Percentiles rank a stretch among this genome's conserved stretches.
Conservation (phyloP, 1,140 invertebrate species). For the Panagrolaimus sp. region DNA sequence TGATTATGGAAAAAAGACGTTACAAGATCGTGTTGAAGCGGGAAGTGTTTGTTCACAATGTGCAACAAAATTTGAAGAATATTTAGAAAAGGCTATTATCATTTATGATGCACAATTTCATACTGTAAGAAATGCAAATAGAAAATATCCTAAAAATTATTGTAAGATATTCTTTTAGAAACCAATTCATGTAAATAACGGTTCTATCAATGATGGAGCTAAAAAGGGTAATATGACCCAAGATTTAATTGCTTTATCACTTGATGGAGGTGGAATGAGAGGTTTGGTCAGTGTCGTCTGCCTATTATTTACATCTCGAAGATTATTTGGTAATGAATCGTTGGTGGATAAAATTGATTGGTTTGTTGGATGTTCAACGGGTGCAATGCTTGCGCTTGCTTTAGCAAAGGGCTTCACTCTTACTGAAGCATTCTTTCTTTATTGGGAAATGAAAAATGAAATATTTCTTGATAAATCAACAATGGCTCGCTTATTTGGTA, state of each 20-base stretch:
- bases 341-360: conserved; percentile 43
- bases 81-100: conserved; percentile 30
- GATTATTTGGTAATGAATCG: conserved; percentile 49
- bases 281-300: conserved; percentile 48
- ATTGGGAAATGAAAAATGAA: conserved; percentile 54
- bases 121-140: conserved; percentile 17
- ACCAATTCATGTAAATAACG: conserved; percentile 21
- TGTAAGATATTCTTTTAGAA: conserved; percentile 24
- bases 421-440: conserved; percentile 51
- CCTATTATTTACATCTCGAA: conserved; percentile 45
- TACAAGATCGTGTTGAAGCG: conserved; percentile 37
- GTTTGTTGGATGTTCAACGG: conserved; percentile 46
- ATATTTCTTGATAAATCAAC: conserved; percentile 54
- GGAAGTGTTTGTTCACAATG: conserved; percentile 30
- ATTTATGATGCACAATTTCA: conserved; percentile 35
- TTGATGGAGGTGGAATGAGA: conserved; percentile 53
- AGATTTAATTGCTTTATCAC: conserved; percentile 42
- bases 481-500: conserved; percentile 47
- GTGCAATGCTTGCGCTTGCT: conserved; percentile 49
- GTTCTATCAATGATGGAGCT: conserved; percentile 9
- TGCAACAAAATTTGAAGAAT: conserved; percentile 29
- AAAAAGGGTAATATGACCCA: conserved; percentile 4
- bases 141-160: conserved; percentile 18
- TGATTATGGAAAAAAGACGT: conserved; percentile 38
- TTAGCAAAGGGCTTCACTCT: conserved; percentile 48